A percentile compares a stretch with the other conserved stretches of the same genome.
phyloP scores from a whole-genome alignment of 1,140 invertebrate species.

The Drosophila pseudoobscura region DNA sequence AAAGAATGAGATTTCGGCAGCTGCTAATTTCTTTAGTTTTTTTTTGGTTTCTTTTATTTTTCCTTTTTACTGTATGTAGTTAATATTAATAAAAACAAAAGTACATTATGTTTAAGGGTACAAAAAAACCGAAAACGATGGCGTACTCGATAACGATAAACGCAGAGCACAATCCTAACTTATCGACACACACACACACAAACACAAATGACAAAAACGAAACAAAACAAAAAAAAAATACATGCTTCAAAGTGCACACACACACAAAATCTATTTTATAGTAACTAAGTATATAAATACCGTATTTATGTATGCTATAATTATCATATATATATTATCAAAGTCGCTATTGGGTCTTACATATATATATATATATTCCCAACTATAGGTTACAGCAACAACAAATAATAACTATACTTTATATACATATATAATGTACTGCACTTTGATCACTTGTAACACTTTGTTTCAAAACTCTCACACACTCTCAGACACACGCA shows the following conservation, averaged over 20 bases:
- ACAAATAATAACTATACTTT: constrained; percentile 38
- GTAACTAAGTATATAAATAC: constrained; percentile 41
- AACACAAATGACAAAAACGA: constrained; percentile 24
- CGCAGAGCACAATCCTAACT: constrained; percentile 63
- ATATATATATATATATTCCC: constrained; percentile 47
- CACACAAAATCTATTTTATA: constrained; percentile 18
- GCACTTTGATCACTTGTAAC: constrained; percentile 70
- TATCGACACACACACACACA: constrained; percentile 45
- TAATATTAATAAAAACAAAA: constrained; percentile 42
- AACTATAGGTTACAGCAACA: constrained; percentile 57
- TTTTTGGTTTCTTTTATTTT: constrained; percentile 61
- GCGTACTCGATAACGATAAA: constrained; percentile 47
- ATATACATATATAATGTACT: constrained; percentile 55
- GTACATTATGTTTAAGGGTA: constrained; percentile 56
- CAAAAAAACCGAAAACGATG: constrained; percentile 41
- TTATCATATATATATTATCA: constrained; percentile 42
- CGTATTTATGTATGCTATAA: constrained; percentile 57
- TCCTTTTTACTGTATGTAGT: constrained; percentile 66
- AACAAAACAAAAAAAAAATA: constrained; percentile 23
- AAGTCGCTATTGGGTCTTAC: constrained; percentile 51
- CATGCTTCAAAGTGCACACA: constrained; percentile 69
- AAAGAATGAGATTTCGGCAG: constrained; percentile 50
- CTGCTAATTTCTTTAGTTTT: constrained; percentile 50
- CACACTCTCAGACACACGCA: constrained; percentile 26
- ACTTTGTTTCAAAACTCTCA: constrained; percentile 61